Conservation (phyloP, 2,113 vertebrate genomes). For the Scomber scombrus region DNA sequence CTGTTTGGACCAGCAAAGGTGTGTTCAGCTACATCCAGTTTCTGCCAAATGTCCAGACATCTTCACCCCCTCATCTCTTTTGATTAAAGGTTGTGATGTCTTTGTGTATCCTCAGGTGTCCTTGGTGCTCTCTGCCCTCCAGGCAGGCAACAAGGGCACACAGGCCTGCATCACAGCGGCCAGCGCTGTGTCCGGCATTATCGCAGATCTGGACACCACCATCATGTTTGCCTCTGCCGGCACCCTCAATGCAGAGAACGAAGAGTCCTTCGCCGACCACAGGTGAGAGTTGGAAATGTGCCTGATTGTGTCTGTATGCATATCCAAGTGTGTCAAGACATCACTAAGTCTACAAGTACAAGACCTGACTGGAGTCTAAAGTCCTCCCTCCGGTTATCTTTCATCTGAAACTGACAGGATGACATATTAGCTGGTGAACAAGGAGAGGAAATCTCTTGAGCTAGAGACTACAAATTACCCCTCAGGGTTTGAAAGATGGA, state of each 20-base stretch:
- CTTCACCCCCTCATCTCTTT: slow-evolving; percentile 11
- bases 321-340: neutral
- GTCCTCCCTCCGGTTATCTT: slow-evolving; percentile 14
- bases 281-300: slow-evolving; percentile 83
- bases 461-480: slow-evolving; percentile 62
- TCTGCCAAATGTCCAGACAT: neutral
- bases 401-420: slow-evolving; percentile 56
- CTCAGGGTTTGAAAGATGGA: slow-evolving; percentile 38
- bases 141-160: slow-evolving; percentile 97
- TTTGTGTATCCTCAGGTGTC: slow-evolving; percentile 88
- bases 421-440: slow-evolving; percentile 53
- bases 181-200: slow-evolving; percentile 96
- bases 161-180: slow-evolving; percentile 98
- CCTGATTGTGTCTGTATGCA: neutral
- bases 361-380: slow-evolving; percentile 23
- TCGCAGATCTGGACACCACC: slow-evolving; percentile 97
- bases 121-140: slow-evolving; percentile 95
- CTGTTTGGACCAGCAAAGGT: neutral
- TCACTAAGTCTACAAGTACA: neutral
- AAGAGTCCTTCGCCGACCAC: slow-evolving; percentile 97
- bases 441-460: slow-evolving; percentile 41
- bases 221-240: slow-evolving; percentile 99
- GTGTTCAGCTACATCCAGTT: neutral
- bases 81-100: slow-evolving; percentile 24
- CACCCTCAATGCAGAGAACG: slow-evolving; percentile 95